These are phyloP conservation scores for Neodontobutis hainanensis DNA, from an alignment of 2,113 vertebrate species.

Conservation along the genomic window DNA sequence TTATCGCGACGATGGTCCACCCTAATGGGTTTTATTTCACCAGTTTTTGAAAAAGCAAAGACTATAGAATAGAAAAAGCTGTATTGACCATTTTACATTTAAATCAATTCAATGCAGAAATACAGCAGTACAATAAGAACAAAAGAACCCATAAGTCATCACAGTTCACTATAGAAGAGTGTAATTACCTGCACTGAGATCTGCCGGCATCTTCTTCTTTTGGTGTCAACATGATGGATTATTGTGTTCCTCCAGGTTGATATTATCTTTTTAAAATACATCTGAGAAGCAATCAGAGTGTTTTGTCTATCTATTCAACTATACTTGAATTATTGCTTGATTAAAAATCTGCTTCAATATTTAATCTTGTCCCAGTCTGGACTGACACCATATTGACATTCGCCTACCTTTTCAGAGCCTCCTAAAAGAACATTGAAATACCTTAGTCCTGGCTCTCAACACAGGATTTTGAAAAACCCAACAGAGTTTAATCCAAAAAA, in stretches of 20 bases:
- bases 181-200: not conserved
- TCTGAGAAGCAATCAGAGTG: not conserved
- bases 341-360: not conserved
- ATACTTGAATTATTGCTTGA: not conserved
- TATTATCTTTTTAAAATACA: conserved; percentile 1
- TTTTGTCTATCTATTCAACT: not conserved
- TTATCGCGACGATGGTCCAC: not conserved
- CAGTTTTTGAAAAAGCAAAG: not conserved
- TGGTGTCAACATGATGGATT: not conserved
- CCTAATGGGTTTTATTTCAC: not conserved
- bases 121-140: not conserved
- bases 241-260: not conserved
- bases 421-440: not conserved
- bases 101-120: not conserved
- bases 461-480: too few species aligned
- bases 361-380: not conserved
- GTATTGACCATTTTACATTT: conserved; percentile 2
- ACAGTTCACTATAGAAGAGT: not conserved
- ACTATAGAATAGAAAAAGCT: not conserved
- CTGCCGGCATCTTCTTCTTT: too few species aligned
- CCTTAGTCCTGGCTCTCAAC: too few species aligned
- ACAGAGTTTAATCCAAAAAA: too few species aligned
- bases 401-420: not conserved
- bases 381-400: not conserved
- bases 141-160: too few species aligned